A percentile compares a stretch with the other conserved stretches of the same genome.
phyloP scores from a whole-genome alignment of 2,888 invertebrate species.

The Lithophane leautieri region DNA sequence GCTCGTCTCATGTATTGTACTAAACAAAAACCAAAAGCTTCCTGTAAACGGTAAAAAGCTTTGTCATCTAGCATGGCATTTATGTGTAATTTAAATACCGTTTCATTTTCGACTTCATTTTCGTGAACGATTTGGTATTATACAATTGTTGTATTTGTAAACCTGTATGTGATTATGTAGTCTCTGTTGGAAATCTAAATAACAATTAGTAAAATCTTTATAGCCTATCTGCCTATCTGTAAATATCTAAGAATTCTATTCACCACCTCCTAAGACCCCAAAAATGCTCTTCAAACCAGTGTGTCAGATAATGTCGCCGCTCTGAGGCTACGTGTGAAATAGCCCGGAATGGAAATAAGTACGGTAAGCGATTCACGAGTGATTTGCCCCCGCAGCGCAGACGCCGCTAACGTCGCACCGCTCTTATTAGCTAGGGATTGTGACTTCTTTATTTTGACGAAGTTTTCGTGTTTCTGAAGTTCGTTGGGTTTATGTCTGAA shows the following conservation, averaged over 20 bases:
- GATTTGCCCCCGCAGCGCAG: slow-evolving; percentile 69
- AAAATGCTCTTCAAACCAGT: slow-evolving; percentile 39
- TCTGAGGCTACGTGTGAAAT: slow-evolving; percentile 71
- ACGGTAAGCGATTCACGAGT: slow-evolving; percentile 74
- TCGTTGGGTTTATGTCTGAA: slow-evolving; percentile 25
- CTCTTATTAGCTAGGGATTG: slow-evolving; percentile 61
- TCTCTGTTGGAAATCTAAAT: background rate
- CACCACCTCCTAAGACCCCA: background rate
- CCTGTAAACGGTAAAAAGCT: background rate
- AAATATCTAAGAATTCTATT: background rate
- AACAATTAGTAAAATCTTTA: background rate
- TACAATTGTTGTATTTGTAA: background rate
- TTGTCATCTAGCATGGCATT: background rate
- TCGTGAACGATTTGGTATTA: background rate
- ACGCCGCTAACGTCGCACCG: slow-evolving; percentile 53
- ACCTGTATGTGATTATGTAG: background rate
- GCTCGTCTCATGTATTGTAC: background rate
- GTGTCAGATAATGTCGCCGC: slow-evolving; percentile 65
- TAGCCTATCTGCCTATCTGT: background rate
- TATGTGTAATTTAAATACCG: background rate
- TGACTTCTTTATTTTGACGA: slow-evolving; percentile 59
- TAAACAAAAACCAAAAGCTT: background rate
- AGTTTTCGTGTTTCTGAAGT: slow-evolving; percentile 42
- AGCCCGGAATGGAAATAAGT: slow-evolving; percentile 76
- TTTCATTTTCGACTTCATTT: background rate